Conservation (phyloP, 2,888 invertebrate species). For the Germaria angustata region DNA sequence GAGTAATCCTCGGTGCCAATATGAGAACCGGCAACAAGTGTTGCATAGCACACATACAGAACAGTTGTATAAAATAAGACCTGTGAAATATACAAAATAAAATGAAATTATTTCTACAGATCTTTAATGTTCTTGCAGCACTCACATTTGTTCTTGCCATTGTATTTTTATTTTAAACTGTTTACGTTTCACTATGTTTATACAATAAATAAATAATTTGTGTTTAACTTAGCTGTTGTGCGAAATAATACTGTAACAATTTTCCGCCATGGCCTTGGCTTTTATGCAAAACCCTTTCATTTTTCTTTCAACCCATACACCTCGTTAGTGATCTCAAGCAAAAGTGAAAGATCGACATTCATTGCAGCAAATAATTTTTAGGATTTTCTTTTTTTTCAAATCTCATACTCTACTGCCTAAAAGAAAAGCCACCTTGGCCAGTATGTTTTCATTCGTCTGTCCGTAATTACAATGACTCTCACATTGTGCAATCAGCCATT, state of each 20-base stretch:
- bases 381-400: slow-evolving; percentile 1
- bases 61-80: not conserved
- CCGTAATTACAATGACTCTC: slow-evolving; percentile 29
- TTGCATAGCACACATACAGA: not conserved
- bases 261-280: slow-evolving; percentile 62
- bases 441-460: slow-evolving; percentile 13
- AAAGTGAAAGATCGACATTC: slow-evolving; percentile 61
- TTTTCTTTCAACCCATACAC: not conserved
- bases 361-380: slow-evolving; percentile 32
- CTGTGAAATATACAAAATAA: not conserved
- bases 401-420: slow-evolving; percentile 27
- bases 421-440: slow-evolving; percentile 58
- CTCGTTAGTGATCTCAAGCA: slow-evolving; percentile 13
- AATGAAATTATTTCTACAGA: not conserved
- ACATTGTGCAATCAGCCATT: slow-evolving; percentile 62
- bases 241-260: slow-evolving; percentile 65
- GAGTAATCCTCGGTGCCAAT: slow-evolving; percentile 59
- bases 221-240: slow-evolving; percentile 40
- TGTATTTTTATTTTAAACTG: slow-evolving; percentile 6
- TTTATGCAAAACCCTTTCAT: slow-evolving; percentile 62
- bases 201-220: slow-evolving; percentile 23
- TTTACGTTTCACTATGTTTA: slow-evolving; percentile 1
- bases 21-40: slow-evolving; percentile 51
- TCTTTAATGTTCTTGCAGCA: not conserved
- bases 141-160: slow-evolving; percentile 51